A percentile compares a stretch with the other conserved stretches of the same genome.
Evolutionary conservation across 37 sponge, comb jelly and placozoan genomes (phyloP).

Genomic region (Theonella swinhoei): DNA sequence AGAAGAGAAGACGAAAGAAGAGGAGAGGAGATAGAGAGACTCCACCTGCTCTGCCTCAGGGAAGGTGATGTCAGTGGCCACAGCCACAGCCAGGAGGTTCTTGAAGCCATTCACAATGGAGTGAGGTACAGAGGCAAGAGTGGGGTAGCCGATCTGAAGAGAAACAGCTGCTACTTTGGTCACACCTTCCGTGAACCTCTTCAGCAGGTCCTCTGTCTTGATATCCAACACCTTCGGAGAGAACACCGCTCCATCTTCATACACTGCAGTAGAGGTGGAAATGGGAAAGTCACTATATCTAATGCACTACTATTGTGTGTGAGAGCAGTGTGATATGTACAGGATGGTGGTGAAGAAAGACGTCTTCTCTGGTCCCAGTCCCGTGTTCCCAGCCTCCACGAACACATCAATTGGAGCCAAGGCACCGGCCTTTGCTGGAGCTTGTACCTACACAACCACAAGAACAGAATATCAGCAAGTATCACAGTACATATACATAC

Average conservation of each 20-base stretch:
- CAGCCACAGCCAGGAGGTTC: constrained; percentile 95
- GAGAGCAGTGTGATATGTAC: not conserved
- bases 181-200: constrained; percentile 81
- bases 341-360: constrained; percentile 57
- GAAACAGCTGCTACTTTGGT: constrained; percentile 85
- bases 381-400: constrained; percentile 81
- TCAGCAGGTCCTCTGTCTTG: constrained; percentile 76
- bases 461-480: too few species aligned
- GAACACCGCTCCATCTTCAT: constrained; percentile 91
- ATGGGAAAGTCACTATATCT: not conserved
- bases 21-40: too few species aligned
- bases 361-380: constrained; percentile 98
- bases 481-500: too few species aligned
- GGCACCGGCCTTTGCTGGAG: constrained; percentile 98
- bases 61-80: constrained; percentile 95
- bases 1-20: too few species aligned
- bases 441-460: constrained; percentile 92
- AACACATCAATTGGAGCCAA: constrained; percentile 93
- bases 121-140: constrained; percentile 94
- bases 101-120: constrained; percentile 96
- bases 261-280: constrained; percentile 49
- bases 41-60: constrained; percentile 91
- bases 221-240: constrained; percentile 89
- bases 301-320: not conserved
- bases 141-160: constrained; percentile 90